These are phyloP conservation scores for Cheilinus undulatus DNA, from an alignment of 2,113 vertebrate genomes.

Conservation along the genomic window DNA sequence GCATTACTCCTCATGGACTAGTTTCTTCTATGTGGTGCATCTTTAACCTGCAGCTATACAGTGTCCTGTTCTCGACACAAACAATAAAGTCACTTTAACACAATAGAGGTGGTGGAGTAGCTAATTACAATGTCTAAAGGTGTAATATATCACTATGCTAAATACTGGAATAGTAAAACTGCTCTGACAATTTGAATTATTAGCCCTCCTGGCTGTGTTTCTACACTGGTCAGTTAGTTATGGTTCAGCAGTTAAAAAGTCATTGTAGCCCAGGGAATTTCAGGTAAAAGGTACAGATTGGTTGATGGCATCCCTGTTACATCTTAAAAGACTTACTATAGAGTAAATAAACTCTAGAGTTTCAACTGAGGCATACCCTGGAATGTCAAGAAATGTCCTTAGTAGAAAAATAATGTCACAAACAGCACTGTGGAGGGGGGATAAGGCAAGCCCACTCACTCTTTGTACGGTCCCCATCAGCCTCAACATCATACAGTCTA, in stretches of 20 bases:
- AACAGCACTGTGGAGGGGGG: no score
- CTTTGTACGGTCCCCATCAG: no score
- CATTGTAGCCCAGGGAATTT: not conserved
- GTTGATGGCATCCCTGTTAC: conserved; percentile 6
- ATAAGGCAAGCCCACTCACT: no score
- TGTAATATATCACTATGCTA: conserved; percentile 29
- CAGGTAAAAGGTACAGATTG: conserved; percentile 8
- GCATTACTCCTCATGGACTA: conserved; percentile 18
- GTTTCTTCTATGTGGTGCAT: not conserved
- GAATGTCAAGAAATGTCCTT: no score
- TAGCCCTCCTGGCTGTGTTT: conserved; percentile 4
- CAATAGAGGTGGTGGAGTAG: conserved; percentile 27
- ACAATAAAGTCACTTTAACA: conserved; percentile 34
- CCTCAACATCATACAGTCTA: no score
- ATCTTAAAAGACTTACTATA: conserved; percentile 2
- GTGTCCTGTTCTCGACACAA: conserved; percentile 20
- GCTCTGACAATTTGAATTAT: conserved; percentile 41
- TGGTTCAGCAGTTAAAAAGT: conserved; percentile 9
- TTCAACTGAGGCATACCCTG: no score
- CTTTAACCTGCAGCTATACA: not conserved
- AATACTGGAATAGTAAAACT: conserved; percentile 45
- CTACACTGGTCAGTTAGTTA: conserved; percentile 26
- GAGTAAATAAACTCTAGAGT: no score
- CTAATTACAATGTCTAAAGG: conserved; percentile 40
- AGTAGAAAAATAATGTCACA: no score